phyloP scores from a whole-genome alignment of 1,140 invertebrate genomes.

The Latrodectus geometricus region DNA sequence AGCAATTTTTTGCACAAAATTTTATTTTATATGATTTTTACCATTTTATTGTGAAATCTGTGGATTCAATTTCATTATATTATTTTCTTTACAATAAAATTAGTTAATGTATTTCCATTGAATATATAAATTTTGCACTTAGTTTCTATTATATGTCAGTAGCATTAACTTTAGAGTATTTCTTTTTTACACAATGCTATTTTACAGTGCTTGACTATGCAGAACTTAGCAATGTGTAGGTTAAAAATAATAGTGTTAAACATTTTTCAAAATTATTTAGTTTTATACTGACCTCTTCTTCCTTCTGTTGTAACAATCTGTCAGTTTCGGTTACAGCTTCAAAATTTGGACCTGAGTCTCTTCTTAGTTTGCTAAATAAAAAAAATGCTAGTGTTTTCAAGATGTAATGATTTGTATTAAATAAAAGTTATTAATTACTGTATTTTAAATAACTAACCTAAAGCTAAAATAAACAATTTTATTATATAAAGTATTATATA shows the following conservation, averaged over 20 bases:
- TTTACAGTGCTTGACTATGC: no score
- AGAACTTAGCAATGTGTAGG: no score
- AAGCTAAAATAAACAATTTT: background rate
- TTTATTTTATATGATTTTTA: background rate
- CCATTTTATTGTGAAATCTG: background rate
- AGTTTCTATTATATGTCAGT: no score
- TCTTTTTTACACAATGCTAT: no score
- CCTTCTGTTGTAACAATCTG: conserved; percentile 87
- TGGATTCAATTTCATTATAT: no score
- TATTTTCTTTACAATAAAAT: no score
- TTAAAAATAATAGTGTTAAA: no score
- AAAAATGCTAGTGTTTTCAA: background rate
- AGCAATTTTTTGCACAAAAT: background rate
- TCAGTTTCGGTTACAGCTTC: conserved; percentile 86
- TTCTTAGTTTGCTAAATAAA: conserved; percentile 81
- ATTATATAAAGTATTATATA: no score
- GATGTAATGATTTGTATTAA: background rate
- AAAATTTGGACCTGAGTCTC: conserved; percentile 81
- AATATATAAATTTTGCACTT: no score
- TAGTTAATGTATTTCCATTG: no score
- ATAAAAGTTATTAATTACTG: background rate
- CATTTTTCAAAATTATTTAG: background rate
- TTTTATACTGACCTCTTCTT: conserved; percentile 82
- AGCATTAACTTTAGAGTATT: no score
- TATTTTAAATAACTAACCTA: background rate